Base-by-base conservation (phyloP, 2,888 invertebrate species). In the Ashinkailepas kermadecensis region DNA sequence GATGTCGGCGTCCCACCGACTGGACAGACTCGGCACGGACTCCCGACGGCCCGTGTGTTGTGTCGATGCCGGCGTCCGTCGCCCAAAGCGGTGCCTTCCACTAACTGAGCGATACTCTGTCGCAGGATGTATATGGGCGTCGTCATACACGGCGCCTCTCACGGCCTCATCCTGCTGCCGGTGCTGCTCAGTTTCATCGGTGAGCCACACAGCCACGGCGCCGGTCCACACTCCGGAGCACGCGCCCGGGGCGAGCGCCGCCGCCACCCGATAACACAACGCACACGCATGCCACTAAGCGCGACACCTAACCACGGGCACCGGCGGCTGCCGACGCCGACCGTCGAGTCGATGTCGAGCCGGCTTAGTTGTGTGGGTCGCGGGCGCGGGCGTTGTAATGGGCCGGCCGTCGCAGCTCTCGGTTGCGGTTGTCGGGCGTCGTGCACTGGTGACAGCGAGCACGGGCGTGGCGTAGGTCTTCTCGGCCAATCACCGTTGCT, bases 71-170 rank as follows among this genome's bases (percentile, higher is more conserved):
- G 18, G 62, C 62, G 62, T 67, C 23, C 25, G 25, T 67, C 11
- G 39, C 39, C 39, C 1, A 39, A 39, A 39, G 39, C 39, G 39
- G 39, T 39, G 39, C 39, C 39, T 4, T 39, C 39, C 39, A 39
- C 39, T 39, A 39, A 39, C 39, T 39, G 39, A 39, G n/a, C n/a
- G 65, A n/a, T 12, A 1, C 21, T 67, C 65, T 67, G 65, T 90
- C 97, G 96, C 90, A 92, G 96, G 85, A 97, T 98, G 96, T 99
- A 99, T 89, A 90, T 99, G 87, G 96, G 97, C 82, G 99, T 99
- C 86, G 99, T 99, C 81, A 86, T 99, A 83, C 94, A 96, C 87
- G 99, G 99, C 81, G 99, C 99, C 13, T 93, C 96, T 10, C 99
- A 99, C 88, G 99, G 99, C 25, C 92, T 99, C 83, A 93, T 99